Conservation (phyloP, 2,797 vertebrate species). For the Crocodylus rhombifer region DNA sequence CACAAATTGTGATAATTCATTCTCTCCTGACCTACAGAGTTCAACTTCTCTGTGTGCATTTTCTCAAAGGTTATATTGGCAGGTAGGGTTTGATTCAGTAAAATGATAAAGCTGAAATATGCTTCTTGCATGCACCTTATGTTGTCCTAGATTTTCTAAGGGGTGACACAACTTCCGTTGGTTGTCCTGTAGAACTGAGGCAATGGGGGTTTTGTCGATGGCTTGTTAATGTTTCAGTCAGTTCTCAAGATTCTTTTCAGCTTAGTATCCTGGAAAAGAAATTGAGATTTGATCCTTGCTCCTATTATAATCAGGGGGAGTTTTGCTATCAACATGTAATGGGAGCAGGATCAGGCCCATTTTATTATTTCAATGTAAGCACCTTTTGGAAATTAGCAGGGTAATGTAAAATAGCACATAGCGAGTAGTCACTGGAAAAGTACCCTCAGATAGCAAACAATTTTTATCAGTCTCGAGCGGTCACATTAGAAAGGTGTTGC, state of each 20-base stretch:
- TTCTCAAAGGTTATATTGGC: neutral
- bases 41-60: neutral
- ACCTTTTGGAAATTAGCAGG: neutral
- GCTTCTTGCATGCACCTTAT: neutral
- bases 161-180: neutral
- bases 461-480: neutral
- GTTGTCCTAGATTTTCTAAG: neutral
- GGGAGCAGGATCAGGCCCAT: neutral
- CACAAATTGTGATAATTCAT: neutral
- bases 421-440: neutral
- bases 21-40: neutral
- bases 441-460: neutral
- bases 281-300: neutral
- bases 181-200: neutral
- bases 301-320: neutral
- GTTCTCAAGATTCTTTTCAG: neutral
- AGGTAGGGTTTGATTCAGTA: neutral
- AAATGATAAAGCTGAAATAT: neutral
- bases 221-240: neutral
- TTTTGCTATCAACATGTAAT: neutral
- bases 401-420: neutral
- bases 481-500: neutral
- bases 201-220: neutral
- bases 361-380: neutral
- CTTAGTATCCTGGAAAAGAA: neutral